phyloP scores from a whole-genome alignment of 2,797 vertebrate species.

The Austrolebias charrua region DNA sequence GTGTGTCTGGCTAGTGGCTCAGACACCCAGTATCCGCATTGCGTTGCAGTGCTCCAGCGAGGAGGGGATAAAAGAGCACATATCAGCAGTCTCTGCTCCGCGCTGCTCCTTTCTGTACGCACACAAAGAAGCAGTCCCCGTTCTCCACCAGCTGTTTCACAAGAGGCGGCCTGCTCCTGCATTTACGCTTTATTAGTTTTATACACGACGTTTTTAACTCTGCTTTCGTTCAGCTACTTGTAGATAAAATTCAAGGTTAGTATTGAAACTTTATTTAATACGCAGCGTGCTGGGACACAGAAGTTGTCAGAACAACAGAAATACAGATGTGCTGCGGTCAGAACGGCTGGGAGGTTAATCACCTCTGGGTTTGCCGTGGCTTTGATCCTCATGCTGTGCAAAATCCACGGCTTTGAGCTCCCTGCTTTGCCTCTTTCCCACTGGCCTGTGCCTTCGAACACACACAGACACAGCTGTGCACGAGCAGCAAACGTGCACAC shows the following conservation, averaged over 20 bases:
- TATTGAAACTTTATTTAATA: not conserved
- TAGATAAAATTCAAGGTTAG: too few relatives aligned
- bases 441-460: conserved; percentile 33
- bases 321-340: conserved; percentile 56
- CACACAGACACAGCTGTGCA: conserved; percentile 31
- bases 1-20: conserved; percentile 82
- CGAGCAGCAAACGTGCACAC: conserved; percentile 40
- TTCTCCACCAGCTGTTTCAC: conserved; percentile 34
- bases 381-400: conserved; percentile 70
- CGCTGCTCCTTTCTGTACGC: conserved; percentile 71
- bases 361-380: conserved; percentile 66
- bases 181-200: conserved; percentile 25
- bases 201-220: not conserved
- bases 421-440: conserved; percentile 28
- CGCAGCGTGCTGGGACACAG: not conserved
- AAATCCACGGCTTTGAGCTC: conserved; percentile 66
- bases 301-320: conserved; percentile 30
- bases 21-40: conserved; percentile 84
- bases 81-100: conserved; percentile 81
- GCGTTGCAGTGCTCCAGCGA: conserved; percentile 79
- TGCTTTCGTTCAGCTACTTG: not conserved
- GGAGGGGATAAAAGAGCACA: conserved; percentile 74
- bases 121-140: conserved; percentile 70
- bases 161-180: conserved; percentile 1
- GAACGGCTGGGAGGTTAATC: conserved; percentile 66